These are phyloP conservation scores for Leptinotarsa juncta DNA, from an alignment of 2,888 invertebrate genomes.

Conservation along the genomic window DNA sequence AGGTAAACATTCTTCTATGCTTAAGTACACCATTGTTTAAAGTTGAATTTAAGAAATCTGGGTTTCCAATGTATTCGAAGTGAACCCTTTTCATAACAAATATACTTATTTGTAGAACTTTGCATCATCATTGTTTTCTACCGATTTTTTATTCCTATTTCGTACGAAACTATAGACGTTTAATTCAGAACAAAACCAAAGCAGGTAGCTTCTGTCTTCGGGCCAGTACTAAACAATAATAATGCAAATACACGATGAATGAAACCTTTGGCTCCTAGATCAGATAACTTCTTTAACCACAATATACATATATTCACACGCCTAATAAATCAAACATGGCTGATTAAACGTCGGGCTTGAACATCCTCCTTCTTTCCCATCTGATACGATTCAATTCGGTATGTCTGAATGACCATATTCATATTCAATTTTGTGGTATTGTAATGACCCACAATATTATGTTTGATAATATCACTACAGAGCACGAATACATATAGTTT, in stretches of 20 bases:
- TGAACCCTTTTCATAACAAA: no score
- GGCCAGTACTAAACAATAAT: constrained; percentile 23
- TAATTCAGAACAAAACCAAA: not conserved
- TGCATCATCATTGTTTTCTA: not conserved
- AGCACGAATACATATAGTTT: constrained; percentile 42
- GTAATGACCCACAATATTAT: constrained; percentile 48
- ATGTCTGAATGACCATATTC: constrained; percentile 54
- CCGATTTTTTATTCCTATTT: not conserved
- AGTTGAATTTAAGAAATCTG: no score
- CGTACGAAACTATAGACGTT: not conserved
- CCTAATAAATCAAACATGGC: constrained; percentile 45
- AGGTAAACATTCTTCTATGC: no score
- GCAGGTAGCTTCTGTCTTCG: constrained; percentile 18
- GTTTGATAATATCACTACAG: constrained; percentile 47
- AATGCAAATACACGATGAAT: constrained; percentile 19
- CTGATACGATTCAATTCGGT: constrained; percentile 53
- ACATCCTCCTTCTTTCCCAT: constrained; percentile 53
- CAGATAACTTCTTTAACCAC: constrained; percentile 32
- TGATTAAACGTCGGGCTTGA: constrained; percentile 39
- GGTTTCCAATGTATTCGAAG: no score
- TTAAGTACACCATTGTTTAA: no score
- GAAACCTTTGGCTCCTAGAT: constrained; percentile 26
- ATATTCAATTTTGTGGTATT: constrained; percentile 51
- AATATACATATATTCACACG: constrained; percentile 46
- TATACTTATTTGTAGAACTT: no score